phyloP scores from a whole-genome alignment of 2,113 vertebrate genomes.

The Antechinus stuartii region DNA sequence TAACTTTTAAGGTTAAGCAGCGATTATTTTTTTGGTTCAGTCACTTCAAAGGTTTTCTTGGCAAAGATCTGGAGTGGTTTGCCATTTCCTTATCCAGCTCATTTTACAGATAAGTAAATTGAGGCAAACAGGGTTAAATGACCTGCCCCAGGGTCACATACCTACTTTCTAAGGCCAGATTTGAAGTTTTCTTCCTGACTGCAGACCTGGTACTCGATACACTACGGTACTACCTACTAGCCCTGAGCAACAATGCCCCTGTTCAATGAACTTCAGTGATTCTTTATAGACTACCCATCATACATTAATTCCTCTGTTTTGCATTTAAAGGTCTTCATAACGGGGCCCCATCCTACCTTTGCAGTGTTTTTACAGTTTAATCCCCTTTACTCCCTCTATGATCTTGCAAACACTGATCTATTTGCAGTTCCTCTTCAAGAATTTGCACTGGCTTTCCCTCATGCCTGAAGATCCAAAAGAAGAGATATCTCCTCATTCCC shows the following conservation, averaged over 20 bases:
- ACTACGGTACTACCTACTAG: background rate
- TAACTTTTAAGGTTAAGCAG: too few species aligned
- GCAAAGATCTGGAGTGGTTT: too few species aligned
- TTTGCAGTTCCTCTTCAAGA: background rate
- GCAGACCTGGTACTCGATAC: background rate
- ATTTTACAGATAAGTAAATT: too few species aligned
- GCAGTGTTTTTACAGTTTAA: background rate
- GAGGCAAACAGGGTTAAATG: too few species aligned
- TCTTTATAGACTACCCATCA: background rate
- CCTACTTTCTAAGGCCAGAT: too few species aligned
- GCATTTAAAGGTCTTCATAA: background rate
- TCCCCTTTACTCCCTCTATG: background rate
- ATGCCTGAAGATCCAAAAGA: background rate
- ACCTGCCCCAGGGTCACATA: too few species aligned
- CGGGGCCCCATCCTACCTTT: background rate
- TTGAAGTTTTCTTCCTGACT: background rate
- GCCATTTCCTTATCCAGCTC: too few species aligned
- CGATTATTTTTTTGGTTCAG: too few species aligned
- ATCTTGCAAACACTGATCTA: background rate
- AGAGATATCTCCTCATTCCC: background rate
- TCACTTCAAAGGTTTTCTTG: too few species aligned
- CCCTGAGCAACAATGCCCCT: background rate
- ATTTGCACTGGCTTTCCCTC: background rate
- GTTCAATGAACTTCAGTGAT: background rate
- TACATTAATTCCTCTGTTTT: background rate